Conservation (phyloP, 1,140 invertebrate genomes). For the Steinernema feltiae region DNA sequence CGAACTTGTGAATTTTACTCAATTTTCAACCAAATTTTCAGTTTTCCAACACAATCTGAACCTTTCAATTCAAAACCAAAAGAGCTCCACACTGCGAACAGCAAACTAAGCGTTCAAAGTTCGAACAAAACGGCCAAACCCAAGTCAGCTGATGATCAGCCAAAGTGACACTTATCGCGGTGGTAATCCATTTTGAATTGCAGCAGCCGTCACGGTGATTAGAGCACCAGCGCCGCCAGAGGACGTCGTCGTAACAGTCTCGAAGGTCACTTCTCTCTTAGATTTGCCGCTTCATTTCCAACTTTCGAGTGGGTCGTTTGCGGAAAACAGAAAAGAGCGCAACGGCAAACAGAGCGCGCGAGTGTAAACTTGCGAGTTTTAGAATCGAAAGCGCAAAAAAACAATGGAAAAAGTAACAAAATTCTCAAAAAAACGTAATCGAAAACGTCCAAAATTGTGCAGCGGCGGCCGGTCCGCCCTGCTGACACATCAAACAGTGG, state of each 20-base stretch:
- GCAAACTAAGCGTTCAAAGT: background rate
- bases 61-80: no score
- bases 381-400: no score
- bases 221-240: background rate
- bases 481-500: background rate
- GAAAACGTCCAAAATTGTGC: background rate
- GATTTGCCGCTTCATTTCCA: background rate
- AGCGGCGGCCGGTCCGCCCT: background rate
- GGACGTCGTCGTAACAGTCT: no score
- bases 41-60: no score
- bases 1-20: no score
- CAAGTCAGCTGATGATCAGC: background rate
- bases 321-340: no score
- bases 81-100: no score
- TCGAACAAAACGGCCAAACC: background rate
- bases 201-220: background rate
- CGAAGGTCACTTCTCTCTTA: background rate
- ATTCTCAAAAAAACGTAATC: background rate
- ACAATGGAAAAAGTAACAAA: background rate
- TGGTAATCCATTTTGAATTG: background rate
- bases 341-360: no score
- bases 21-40: no score
- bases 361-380: no score
- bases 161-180: background rate
- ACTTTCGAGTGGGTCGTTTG: no score